A percentile compares a stretch with the other conserved stretches of the same genome.
Evolutionary conservation across 1,140 invertebrate genomes (phyloP).

Genomic region (Papilio helenus): DNA sequence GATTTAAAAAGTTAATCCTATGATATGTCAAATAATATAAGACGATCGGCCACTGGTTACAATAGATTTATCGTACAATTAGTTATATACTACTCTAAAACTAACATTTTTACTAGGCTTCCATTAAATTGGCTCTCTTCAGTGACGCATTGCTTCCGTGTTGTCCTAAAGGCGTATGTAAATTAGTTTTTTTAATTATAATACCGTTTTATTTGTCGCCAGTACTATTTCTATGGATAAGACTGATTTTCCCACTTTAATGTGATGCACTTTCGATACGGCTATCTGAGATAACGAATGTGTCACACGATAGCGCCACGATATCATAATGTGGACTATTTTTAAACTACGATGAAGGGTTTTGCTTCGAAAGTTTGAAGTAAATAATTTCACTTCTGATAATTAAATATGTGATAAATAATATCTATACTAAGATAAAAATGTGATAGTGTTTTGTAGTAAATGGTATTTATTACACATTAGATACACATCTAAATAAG

Average conservation of each 20-base stretch:
- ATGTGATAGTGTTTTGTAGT: background rate
- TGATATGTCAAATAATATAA: no score
- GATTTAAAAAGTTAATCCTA: no score
- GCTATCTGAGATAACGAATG: background rate
- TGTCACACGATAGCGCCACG: conserved; percentile 1
- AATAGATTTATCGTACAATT: no score
- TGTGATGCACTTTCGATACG: conserved; percentile 12
- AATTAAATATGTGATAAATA: background rate
- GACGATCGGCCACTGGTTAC: no score
- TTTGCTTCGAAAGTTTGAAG: background rate
- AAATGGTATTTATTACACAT: no score
- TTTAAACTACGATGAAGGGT: background rate
- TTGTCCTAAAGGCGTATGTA: no score
- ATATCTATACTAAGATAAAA: background rate
- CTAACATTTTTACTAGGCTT: no score
- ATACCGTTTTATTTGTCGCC: background rate
- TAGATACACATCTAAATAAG: background rate
- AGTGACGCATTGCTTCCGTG: no score
- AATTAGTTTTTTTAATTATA: no score
- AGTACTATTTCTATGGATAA: background rate
- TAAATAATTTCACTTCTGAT: conserved; percentile 10
- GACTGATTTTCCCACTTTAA: background rate
- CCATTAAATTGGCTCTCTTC: no score
- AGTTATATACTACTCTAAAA: no score
- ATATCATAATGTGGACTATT: conserved; percentile 15